Evolutionary conservation across 2,888 invertebrate genomes (phyloP), one percentile per base, ranked within the genome.

Genomic region (Drosophila nr. perissopoda): DNA sequence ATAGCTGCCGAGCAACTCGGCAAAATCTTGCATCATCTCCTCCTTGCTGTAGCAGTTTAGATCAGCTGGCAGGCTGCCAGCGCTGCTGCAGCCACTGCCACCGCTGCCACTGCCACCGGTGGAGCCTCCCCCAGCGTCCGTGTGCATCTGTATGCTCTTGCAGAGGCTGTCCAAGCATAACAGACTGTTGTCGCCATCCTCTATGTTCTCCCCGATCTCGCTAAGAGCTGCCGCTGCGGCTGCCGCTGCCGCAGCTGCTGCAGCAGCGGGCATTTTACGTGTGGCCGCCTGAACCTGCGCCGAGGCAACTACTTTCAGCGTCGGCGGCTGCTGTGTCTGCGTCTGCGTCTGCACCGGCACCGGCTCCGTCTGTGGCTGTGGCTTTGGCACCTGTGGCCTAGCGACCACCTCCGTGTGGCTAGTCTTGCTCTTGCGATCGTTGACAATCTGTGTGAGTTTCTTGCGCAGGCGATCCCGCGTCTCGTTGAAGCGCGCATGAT

Each of bases 391-490:
- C 7, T 45, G 58, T 4, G 42, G 33, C 34, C 58, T 66, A 11
- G 65, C 45, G 8, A 45, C 34, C n/a, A 49, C 40, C 4, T 78
- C 88, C 10, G 45, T 25, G 16, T 82, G 90, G 6, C 83, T 68
- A 64, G 77, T 89, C 33, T 89, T 83, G 69, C 84, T 92, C 53
- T 93, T 92, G 13, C 92, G 90, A 31, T 92, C 91, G 70, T 88
- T 92, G 0, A 92, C 90, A 62, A 93, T 85, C 76, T 93, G 92
- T 13, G 91, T 91, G 18, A 93, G 77, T 72, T 93, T 92, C 63
- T 93, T 93, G 13, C 93, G 92, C 49, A 93, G 65, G 59, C 93
- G 89, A 76, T 93, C 93, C 4, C 93, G 91, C 6, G 93, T 93
- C 78, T 93, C 93, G 66, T 92, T 93, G 69, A 92, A 92, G 11